phyloP scores from a whole-genome alignment of 2,797 vertebrate genomes.

The Tapera naevia region DNA sequence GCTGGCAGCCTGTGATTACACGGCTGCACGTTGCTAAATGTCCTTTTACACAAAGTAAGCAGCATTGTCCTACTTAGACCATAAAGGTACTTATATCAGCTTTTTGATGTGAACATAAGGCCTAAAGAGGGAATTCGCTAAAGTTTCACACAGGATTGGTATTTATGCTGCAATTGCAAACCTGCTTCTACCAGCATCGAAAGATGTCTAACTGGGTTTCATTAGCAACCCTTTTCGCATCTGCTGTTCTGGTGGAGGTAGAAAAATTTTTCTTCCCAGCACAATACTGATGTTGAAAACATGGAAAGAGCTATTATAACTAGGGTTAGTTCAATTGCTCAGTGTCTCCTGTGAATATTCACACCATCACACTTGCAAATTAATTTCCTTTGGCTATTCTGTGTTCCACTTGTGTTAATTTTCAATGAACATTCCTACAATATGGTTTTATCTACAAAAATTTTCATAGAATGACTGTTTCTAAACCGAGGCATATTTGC shows the following conservation, averaged over 20 bases:
- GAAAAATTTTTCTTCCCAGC: background rate
- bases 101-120: background rate
- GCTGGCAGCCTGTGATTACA: background rate
- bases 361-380: constrained; percentile 1
- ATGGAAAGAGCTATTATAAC: background rate
- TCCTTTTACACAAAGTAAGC: background rate
- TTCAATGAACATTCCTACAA: background rate
- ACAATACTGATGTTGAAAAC: background rate
- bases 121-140: background rate
- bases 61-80: background rate
- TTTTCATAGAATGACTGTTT: background rate
- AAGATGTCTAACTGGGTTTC: background rate
- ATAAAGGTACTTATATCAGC: background rate
- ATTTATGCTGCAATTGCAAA: background rate
- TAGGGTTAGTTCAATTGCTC: background rate
- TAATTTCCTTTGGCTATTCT: constrained; percentile 45
- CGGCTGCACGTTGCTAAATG: background rate
- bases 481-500: background rate
- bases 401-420: constrained; percentile 30
- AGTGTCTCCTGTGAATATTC: background rate
- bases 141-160: background rate
- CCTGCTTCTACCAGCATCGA: background rate
- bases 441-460: background rate
- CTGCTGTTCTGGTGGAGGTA: background rate
- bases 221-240: background rate